These are phyloP conservation scores for Eucera pruinosa DNA, from an alignment of 2,888 invertebrate genomes.

Conservation along the genomic window DNA sequence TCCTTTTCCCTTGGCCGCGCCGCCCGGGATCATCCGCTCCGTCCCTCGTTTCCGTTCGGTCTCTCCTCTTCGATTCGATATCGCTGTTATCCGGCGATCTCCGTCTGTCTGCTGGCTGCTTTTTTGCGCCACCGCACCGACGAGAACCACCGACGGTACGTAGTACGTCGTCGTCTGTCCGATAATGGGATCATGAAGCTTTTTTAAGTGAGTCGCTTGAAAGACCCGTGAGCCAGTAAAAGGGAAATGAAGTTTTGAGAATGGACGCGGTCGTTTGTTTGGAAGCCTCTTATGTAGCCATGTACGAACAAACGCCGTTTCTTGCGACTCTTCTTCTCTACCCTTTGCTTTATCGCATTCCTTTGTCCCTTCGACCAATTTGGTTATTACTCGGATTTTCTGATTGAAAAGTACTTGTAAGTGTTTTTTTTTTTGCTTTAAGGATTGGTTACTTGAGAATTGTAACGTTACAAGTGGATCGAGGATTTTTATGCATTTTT, in stretches of 20 bases:
- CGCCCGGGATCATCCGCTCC: constrained; percentile 24
- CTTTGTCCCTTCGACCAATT: too few relatives aligned
- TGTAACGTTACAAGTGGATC: too few relatives aligned
- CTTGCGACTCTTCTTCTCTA: too few relatives aligned
- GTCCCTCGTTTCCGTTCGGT: constrained; percentile 47
- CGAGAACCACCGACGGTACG: not conserved
- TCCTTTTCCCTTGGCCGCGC: constrained; percentile 13
- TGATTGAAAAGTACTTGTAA: constrained; percentile 6
- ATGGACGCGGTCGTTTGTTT: too few relatives aligned
- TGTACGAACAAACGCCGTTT: too few relatives aligned
- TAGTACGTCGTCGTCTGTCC: not conserved
- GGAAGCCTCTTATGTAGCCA: too few relatives aligned
- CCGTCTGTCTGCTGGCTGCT: not conserved
- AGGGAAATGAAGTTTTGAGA: not conserved
- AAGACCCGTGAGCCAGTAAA: not conserved
- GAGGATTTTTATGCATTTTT: too few relatives aligned
- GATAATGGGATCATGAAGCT: constrained; percentile 10
- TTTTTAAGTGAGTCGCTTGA: not conserved
- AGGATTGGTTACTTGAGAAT: too few relatives aligned
- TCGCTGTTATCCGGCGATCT: constrained; percentile 46
- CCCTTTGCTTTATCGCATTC: too few relatives aligned
- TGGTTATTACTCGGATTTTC: too few relatives aligned
- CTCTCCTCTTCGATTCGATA: constrained; percentile 27
- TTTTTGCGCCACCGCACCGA: not conserved
- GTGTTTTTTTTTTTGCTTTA: too few relatives aligned